Base-by-base conservation (phyloP, 23 tunicate genomes). In the Halocynthia roretzi region DNA sequence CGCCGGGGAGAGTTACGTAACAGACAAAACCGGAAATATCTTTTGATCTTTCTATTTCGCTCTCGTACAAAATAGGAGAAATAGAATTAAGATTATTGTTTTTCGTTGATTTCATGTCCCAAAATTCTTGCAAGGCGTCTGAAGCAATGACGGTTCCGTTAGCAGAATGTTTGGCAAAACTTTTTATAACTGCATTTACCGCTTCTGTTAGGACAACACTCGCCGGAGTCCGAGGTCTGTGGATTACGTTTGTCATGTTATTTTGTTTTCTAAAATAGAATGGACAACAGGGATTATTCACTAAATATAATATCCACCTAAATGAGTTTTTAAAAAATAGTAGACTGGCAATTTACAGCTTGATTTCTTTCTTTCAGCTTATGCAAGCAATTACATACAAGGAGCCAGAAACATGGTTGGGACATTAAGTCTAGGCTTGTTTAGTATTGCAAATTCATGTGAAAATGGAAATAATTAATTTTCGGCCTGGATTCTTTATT, bases 71-170 rank as follows among this genome's bases (percentile, higher is more conserved):
- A 8, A 83, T 56, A 6, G 48, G 50, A 10, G 83, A 21, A 73
- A 81, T 71, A 51, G 67, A 10, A 14, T 10, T 20, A 15, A 71
- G 48, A 50, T 31, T 50, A 48, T 66, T 55, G 22, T 72, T 76
- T 51, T 80, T 64, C 14, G 95, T 62, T 40, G 80, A 49, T 56
- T 88, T 88, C 87, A 88, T 69, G 14, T 78, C 84, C 95, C 95
- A 88, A 62, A 88, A 88, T 63, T 88, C 95, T 77, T 83, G 84
- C 58, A 88, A 51, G 19, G 95, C 95, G 64, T 88, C 95, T 18
- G 87, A 86, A 10, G 83, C 95, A 72, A 78, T 77, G 14, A 88
- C 87, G 53, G 51, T 69, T 53, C 76, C 84, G 4, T 85, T 72
- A 31, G 57, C 10, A 8, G 95, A 88, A 74, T 88, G 95, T 50